phyloP scores from a whole-genome alignment of 1,140 invertebrate genomes.

The Lutraria rhynchaena region DNA sequence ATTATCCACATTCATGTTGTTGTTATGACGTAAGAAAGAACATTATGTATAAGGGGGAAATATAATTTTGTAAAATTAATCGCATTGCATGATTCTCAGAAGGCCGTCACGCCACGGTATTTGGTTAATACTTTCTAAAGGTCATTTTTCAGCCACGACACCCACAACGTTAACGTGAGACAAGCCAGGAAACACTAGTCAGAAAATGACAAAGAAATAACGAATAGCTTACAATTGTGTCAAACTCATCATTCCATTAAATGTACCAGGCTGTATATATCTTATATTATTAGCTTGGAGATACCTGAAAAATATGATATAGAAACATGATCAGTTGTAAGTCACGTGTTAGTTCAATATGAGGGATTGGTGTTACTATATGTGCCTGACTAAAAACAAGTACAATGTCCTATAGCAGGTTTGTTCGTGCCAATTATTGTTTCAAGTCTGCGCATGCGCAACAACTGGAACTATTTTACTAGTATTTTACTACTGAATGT shows the following conservation, averaged over 20 bases:
- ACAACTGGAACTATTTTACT: background rate
- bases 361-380: background rate
- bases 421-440: background rate
- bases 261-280: background rate
- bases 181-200: too few relatives aligned
- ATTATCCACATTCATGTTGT: too few relatives aligned
- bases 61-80: too few relatives aligned
- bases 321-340: background rate
- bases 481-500: too few relatives aligned
- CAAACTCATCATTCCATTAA: conserved; percentile 6
- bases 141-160: too few relatives aligned
- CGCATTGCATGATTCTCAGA: too few relatives aligned
- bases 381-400: background rate
- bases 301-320: conserved; percentile 1
- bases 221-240: conserved; percentile 7
- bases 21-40: too few relatives aligned
- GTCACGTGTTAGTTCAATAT: background rate
- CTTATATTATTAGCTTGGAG: background rate
- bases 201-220: too few relatives aligned
- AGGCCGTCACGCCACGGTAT: too few relatives aligned
- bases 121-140: too few relatives aligned
- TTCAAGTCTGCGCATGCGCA: background rate
- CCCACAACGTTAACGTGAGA: too few relatives aligned
- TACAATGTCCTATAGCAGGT: background rate
- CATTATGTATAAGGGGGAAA: too few relatives aligned